These are phyloP conservation scores for Neogobius melanostomus DNA, from an alignment of 2,113 vertebrate species.

Conservation along the genomic window DNA sequence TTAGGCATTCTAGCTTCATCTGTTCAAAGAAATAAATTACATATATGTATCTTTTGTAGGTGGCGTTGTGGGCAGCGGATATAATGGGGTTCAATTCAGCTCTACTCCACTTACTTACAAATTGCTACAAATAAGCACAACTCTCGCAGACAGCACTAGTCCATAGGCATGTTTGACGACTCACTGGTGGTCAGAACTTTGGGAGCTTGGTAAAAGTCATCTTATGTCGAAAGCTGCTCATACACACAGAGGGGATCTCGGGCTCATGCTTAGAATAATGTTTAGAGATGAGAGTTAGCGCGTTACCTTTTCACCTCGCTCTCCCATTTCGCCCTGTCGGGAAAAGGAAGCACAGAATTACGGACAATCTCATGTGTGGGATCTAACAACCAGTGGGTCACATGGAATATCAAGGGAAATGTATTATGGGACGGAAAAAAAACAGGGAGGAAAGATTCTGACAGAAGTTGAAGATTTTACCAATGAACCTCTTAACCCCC, in stretches of 20 bases:
- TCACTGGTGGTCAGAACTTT: slow-evolving; percentile 32
- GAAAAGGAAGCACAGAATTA: slow-evolving; percentile 70
- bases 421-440: neutral
- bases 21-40: no score
- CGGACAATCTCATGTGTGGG: slow-evolving; percentile 25
- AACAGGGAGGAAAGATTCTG: neutral
- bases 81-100: no score
- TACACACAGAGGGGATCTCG: slow-evolving; percentile 31
- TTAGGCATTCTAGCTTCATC: no score
- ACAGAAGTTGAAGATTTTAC: no score
- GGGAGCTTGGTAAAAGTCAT: slow-evolving; percentile 2
- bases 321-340: slow-evolving; percentile 91
- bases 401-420: slow-evolving; percentile 67
- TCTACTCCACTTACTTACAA: no score
- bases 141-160: neutral
- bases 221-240: slow-evolving; percentile 5
- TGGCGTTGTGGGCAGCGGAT: no score
- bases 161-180: slow-evolving; percentile 29
- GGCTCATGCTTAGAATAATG: slow-evolving; percentile 39
- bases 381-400: slow-evolving; percentile 46
- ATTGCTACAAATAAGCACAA: no score
- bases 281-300: slow-evolving; percentile 39
- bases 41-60: no score
- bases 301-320: slow-evolving; percentile 93
- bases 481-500: no score